A percentile compares a stretch with the other conserved stretches of the same genome.
Evolutionary conservation across 2,888 invertebrate species (phyloP).

Genomic region (Abrostola tripartita): DNA sequence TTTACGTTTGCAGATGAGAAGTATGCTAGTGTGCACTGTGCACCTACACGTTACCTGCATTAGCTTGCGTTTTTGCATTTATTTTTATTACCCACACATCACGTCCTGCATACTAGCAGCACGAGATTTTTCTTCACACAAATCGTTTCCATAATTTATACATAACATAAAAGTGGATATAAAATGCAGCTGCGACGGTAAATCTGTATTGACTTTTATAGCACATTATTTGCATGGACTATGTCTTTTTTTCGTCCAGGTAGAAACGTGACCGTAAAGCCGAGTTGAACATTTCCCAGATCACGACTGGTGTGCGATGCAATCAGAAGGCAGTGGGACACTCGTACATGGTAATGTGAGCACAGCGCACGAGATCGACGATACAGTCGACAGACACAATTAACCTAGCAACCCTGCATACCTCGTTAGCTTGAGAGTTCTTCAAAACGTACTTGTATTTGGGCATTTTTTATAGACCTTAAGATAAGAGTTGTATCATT

Average conservation of each 20-base stretch:
- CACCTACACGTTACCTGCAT: conserved; percentile 70
- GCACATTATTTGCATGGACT: conserved; percentile 76
- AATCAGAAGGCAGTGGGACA: conserved; percentile 69
- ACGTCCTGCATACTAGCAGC: conserved; percentile 48
- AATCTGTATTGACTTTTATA: conserved; percentile 70
- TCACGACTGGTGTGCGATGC: conserved; percentile 79
- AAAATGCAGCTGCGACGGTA: conserved; percentile 67
- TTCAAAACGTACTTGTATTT: conserved; percentile 53
- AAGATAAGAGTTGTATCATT: conserved; percentile 24
- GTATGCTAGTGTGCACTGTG: conserved; percentile 56
- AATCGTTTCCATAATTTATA: conserved; percentile 48
- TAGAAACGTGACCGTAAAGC: conserved; percentile 79
- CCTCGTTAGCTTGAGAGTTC: conserved; percentile 65
- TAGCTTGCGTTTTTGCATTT: conserved; percentile 65
- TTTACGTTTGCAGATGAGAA: conserved; percentile 70
- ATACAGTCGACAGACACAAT: conserved; percentile 67
- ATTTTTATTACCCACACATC: conserved; percentile 68
- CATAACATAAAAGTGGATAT: conserved; percentile 55
- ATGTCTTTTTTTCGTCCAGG: conserved; percentile 65
- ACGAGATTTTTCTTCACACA: conserved; percentile 46
- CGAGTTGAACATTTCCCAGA: conserved; percentile 72
- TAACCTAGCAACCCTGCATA: conserved; percentile 74
- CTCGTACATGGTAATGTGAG: conserved; percentile 68
- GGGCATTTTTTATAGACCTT: conserved; percentile 27
- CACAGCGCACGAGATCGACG: conserved; percentile 55